Percentiles rank a stretch among this genome's conserved stretches.
Conservation (phyloP, 2,888 invertebrate species). For the Bombylius major region DNA sequence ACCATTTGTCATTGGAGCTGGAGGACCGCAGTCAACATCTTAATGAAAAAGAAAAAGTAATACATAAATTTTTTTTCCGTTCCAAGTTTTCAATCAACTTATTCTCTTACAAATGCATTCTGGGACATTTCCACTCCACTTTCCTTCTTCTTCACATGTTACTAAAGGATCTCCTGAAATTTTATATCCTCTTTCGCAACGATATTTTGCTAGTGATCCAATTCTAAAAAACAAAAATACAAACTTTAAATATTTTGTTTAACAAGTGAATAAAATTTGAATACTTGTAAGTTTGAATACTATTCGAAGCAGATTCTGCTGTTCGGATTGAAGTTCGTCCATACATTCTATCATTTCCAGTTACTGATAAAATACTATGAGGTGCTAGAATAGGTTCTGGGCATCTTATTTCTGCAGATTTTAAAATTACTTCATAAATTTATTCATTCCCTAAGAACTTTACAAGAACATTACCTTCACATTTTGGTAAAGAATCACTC, state of each 20-base stretch:
- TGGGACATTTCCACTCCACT: slow-evolving; percentile 74
- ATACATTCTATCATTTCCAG: slow-evolving; percentile 82
- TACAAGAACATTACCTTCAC: slow-evolving; percentile 44
- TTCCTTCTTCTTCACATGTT: slow-evolving; percentile 73
- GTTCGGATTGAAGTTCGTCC: slow-evolving; percentile 72
- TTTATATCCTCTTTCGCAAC: slow-evolving; percentile 82
- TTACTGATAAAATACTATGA: slow-evolving; percentile 77
- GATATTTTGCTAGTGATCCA: slow-evolving; percentile 73
- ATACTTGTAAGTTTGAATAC: slow-evolving; percentile 62
- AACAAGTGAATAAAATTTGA: no score
- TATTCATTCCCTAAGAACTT: not conserved
- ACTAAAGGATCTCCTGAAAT: slow-evolving; percentile 73
- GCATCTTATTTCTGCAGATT: slow-evolving; percentile 66
- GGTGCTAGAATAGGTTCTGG: slow-evolving; percentile 69
- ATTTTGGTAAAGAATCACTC: slow-evolving; percentile 74
- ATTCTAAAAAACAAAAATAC: slow-evolving; percentile 36
- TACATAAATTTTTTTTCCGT: not conserved
- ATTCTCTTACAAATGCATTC: slow-evolving; percentile 64
- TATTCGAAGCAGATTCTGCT: slow-evolving; percentile 49
- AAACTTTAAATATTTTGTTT: no score
- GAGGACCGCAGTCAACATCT: slow-evolving; percentile 80
- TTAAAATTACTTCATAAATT: not conserved
- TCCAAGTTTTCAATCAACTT: slow-evolving; percentile 13
- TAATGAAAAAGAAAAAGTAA: slow-evolving; percentile 15
- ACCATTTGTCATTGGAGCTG: slow-evolving; percentile 58